phyloP scores from a whole-genome alignment of 2,888 invertebrate genomes.

The Heliconius ismenius region DNA sequence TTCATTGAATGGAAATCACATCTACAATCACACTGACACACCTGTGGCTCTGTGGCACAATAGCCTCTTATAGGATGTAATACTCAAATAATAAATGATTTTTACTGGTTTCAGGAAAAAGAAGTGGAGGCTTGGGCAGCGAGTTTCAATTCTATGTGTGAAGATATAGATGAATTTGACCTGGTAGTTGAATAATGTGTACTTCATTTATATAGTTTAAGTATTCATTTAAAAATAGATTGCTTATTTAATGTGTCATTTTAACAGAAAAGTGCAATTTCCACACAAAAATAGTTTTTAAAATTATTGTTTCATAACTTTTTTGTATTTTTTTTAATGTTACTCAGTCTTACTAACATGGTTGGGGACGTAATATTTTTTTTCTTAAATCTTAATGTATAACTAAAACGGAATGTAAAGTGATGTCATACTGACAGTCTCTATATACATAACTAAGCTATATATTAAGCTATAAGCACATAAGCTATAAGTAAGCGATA shows the following conservation, averaged over 20 bases:
- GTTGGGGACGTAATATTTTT: not conserved
- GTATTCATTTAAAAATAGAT: not conserved
- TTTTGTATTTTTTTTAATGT: not conserved
- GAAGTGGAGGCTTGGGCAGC: constrained; percentile 80
- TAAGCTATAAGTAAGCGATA: not conserved
- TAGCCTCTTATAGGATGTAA: not conserved
- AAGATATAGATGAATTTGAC: constrained; percentile 77
- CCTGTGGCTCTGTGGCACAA: not conserved
- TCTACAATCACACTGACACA: too few species aligned
- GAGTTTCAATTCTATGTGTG: constrained; percentile 82
- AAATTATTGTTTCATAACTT: not conserved
- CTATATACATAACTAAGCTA: not conserved
- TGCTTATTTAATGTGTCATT: not conserved
- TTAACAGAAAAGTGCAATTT: constrained; percentile 19
- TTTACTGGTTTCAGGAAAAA: constrained; percentile 69
- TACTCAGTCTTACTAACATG: not conserved
- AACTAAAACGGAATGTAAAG: not conserved
- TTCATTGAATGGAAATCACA: too few species aligned
- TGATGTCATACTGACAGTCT: not conserved
- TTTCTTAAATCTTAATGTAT: not conserved
- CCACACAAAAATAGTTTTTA: not conserved
- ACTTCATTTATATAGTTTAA: not conserved
- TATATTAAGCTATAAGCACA: not conserved
- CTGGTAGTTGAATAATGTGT: constrained; percentile 48
- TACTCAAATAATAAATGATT: not conserved